Conservation (phyloP, 30 jellyfish, hydroid and myxozoan species). For the Aurelia aurita complex sp. Pacific region DNA sequence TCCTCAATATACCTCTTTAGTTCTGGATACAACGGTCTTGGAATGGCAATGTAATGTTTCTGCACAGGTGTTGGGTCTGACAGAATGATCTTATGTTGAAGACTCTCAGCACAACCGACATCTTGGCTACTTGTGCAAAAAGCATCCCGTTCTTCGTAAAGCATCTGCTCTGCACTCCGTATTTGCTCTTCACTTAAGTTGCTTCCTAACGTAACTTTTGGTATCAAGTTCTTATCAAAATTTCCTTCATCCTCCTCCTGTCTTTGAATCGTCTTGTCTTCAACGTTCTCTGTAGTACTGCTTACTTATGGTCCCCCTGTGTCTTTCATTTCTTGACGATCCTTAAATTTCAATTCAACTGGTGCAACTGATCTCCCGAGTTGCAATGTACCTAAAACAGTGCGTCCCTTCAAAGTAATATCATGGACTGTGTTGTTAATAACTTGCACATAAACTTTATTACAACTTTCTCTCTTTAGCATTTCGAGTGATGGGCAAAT, state of each 20-base stretch:
- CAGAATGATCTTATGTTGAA: constrained; percentile 4
- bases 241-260: too few relatives aligned
- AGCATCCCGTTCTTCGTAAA: not conserved
- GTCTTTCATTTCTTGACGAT: too few relatives aligned
- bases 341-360: not conserved
- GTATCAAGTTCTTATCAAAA: too few relatives aligned
- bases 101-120: constrained; percentile 24
- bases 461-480: constrained; percentile 11
- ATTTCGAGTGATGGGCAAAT: too few relatives aligned
- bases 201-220: too few relatives aligned
- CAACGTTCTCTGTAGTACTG: too few relatives aligned
- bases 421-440: not conserved
- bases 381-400: constrained; percentile 12
- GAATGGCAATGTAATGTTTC: too few relatives aligned
- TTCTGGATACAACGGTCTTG: too few relatives aligned
- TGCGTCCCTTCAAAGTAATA: constrained; percentile 3
- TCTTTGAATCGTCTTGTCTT: too few relatives aligned
- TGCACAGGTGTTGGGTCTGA: not conserved
- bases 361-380: constrained; percentile 11
- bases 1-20: too few relatives aligned
- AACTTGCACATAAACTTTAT: not conserved
- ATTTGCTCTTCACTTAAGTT: too few relatives aligned
- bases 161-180: not conserved
- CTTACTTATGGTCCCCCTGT: too few relatives aligned
- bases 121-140: constrained; percentile 13